Conservation (phyloP, 2,888 invertebrate species). For the Xestia xanthographa region DNA sequence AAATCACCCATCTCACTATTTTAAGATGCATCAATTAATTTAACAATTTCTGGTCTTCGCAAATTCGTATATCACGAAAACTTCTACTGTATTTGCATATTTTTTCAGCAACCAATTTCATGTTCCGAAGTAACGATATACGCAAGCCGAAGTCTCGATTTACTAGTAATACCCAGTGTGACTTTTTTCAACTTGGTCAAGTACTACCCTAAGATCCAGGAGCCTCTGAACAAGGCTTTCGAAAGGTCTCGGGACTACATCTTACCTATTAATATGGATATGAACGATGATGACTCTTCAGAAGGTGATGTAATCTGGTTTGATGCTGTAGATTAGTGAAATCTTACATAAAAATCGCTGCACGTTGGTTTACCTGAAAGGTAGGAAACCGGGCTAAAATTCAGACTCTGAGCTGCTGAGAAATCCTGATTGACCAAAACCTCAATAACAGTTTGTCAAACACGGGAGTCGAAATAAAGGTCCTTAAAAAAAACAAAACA, state of each 20-base stretch:
- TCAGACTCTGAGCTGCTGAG: not conserved
- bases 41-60: too few species aligned
- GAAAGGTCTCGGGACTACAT: conserved; percentile 85
- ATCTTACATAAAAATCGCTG: not conserved
- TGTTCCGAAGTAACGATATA: conserved; percentile 85
- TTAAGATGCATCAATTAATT: not conserved
- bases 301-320: conserved; percentile 67
- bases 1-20: not conserved
- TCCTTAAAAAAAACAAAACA: not conserved
- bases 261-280: conserved; percentile 83
- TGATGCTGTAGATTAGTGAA: not conserved
- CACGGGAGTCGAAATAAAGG: not conserved
- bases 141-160: conserved; percentile 86
- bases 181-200: conserved; percentile 86
- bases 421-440: not conserved
- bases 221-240: conserved; percentile 84
- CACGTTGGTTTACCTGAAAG: too few species aligned
- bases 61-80: not conserved
- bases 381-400: not conserved
- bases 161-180: conserved; percentile 83
- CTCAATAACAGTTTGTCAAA: not conserved
- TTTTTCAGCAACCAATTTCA: conserved; percentile 82
- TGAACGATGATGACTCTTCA: conserved; percentile 76
- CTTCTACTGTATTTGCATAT: not conserved
- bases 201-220: conserved; percentile 86